Conservation (phyloP, 2,888 invertebrate genomes). For the Ichneumoninae sp. region DNA sequence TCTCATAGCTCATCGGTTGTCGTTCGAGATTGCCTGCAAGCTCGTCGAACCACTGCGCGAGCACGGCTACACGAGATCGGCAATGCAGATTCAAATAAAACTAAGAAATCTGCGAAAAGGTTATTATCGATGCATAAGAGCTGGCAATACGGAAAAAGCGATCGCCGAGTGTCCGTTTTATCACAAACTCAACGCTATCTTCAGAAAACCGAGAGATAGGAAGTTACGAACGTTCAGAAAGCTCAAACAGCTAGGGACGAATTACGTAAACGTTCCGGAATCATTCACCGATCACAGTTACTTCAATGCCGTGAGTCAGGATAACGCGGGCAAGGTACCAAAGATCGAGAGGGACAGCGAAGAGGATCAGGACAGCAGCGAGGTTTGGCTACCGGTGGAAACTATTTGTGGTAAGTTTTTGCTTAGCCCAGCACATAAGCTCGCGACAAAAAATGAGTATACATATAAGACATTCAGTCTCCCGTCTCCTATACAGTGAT, state of each 20-base stretch:
- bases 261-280: slow-evolving; percentile 60
- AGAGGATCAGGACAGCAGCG: slow-evolving; percentile 31
- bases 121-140: slow-evolving; percentile 70
- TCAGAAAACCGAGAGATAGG: slow-evolving; percentile 56
- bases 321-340: not conserved
- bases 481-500: too few relatives aligned
- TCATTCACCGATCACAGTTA: slow-evolving; percentile 67
- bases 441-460: too few relatives aligned
- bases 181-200: slow-evolving; percentile 71
- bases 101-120: slow-evolving; percentile 69
- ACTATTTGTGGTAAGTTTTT: slow-evolving; percentile 72
- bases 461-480: too few relatives aligned
- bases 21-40: slow-evolving; percentile 68
- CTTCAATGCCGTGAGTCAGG: slow-evolving; percentile 18
- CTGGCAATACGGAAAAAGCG: slow-evolving; percentile 61
- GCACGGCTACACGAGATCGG: slow-evolving; percentile 68
- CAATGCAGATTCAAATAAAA: slow-evolving; percentile 72
- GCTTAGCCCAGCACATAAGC: not conserved
- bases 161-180: slow-evolving; percentile 72
- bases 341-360: slow-evolving; percentile 19
- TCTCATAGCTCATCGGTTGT: slow-evolving; percentile 69
- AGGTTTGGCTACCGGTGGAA: slow-evolving; percentile 72
- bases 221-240: slow-evolving; percentile 38
- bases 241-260: slow-evolving; percentile 49
- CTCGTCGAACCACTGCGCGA: slow-evolving; percentile 67